A percentile compares a stretch with the other conserved stretches of the same genome.
Evolutionary conservation across 2,888 invertebrate species (phyloP).

Genomic region (Deilephila porcellus): DNA sequence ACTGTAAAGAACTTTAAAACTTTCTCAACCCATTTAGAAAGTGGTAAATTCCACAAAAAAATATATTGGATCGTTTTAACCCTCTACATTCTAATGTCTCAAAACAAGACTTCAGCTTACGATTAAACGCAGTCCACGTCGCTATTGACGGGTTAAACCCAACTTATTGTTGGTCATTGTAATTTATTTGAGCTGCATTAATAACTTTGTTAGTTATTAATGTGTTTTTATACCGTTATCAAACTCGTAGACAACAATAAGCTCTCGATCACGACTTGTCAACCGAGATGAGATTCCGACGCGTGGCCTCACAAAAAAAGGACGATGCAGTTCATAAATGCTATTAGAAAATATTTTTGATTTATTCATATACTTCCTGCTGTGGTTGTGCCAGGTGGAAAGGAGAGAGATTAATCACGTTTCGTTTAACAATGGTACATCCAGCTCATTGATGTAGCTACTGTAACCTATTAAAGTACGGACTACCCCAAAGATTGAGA

Average conservation of each 20-base stretch:
- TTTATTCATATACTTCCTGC: too few relatives aligned
- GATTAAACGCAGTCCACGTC: neutral
- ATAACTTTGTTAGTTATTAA: slow-evolving; percentile 24
- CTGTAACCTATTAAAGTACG: too few relatives aligned
- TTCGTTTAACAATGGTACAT: neutral
- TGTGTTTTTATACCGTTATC: slow-evolving; percentile 25
- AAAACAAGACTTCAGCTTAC: neutral
- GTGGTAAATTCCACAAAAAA: too few relatives aligned
- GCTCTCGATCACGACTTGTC: slow-evolving; percentile 72
- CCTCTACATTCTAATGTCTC: neutral
- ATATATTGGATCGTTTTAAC: too few relatives aligned
- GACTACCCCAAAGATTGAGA: too few relatives aligned
- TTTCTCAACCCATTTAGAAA: too few relatives aligned
- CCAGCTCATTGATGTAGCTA: neutral
- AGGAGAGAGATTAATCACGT: too few relatives aligned
- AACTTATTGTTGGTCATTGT: slow-evolving; percentile 23
- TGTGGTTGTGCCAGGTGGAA: too few relatives aligned
- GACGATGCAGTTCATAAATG: neutral
- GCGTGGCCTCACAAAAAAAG: slow-evolving; percentile 42
- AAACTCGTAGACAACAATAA: slow-evolving; percentile 57
- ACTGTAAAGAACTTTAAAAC: too few relatives aligned
- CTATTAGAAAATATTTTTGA: neutral
- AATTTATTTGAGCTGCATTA: slow-evolving; percentile 20
- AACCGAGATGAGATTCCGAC: slow-evolving; percentile 42
- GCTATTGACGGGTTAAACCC: neutral